These are phyloP conservation scores for Caenorhabditis sp. DNA, from an alignment of 2,888 invertebrate genomes.

Conservation along the genomic window DNA sequence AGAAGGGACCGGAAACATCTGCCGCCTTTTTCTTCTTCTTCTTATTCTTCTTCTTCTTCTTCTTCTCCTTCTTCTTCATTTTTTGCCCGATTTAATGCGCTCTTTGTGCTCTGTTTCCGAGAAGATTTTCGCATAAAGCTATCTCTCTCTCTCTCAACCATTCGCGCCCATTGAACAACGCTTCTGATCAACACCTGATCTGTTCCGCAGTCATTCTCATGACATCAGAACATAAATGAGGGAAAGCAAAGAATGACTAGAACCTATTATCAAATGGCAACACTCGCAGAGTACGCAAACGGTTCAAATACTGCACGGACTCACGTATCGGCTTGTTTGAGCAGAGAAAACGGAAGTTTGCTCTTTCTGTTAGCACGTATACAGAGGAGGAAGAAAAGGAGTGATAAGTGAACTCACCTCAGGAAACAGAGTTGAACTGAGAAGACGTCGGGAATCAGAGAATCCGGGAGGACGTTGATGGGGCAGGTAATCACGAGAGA, in stretches of 20 bases:
- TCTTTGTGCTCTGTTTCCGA: constrained; percentile 7
- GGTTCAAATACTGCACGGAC: constrained; percentile 33
- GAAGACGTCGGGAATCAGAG: neutral
- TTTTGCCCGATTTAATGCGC: constrained; percentile 10
- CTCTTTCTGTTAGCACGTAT: constrained; percentile 32
- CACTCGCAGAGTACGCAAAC: constrained; percentile 9
- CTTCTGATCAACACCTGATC: too few species aligned
- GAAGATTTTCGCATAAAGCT: neutral
- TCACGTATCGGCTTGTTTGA: constrained; percentile 37
- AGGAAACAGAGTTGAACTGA: neutral
- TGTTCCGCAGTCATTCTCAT: neutral
- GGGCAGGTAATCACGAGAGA: too few species aligned
- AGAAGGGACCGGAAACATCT: constrained; percentile 11
- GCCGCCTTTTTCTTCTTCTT: neutral
- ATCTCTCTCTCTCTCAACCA: neutral
- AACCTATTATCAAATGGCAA: constrained; percentile 18
- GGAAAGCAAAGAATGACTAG: constrained; percentile 12
- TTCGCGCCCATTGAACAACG: too few species aligned
- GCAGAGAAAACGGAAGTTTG: constrained; percentile 12
- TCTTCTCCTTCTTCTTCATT: constrained; percentile 1
- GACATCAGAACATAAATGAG: constrained; percentile 7
- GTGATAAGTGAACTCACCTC: constrained; percentile 2
- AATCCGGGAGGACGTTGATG: too few species aligned
- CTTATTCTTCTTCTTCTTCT: neutral
- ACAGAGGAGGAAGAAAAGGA: neutral